Conservation (phyloP, 2,113 vertebrate genomes). For the Myotis lucifugus region DNA sequence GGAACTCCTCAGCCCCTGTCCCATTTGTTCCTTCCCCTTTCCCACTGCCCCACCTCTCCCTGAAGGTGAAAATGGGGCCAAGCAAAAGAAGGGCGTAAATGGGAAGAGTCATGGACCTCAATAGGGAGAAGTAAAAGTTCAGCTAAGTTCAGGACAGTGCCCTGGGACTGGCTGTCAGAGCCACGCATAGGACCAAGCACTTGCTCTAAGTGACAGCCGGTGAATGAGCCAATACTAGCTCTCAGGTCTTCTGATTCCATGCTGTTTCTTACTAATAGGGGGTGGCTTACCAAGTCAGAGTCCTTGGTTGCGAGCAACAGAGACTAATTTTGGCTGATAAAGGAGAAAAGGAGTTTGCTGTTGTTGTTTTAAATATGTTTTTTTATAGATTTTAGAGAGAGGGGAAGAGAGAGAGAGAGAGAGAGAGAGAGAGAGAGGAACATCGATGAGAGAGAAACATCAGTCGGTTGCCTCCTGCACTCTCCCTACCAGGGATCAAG, state of each 20-base stretch:
- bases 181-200: background rate
- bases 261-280: background rate
- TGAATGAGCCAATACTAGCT: background rate
- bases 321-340: background rate
- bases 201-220: background rate
- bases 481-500: too few species aligned
- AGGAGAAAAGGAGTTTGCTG: background rate
- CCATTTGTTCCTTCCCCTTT: background rate
- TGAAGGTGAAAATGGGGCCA: background rate
- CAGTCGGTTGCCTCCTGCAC: too few species aligned
- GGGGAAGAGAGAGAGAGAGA: too few species aligned
- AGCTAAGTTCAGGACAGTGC: background rate
- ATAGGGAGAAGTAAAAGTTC: background rate
- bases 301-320: background rate
- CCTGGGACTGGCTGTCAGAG: background rate
- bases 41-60: background rate
- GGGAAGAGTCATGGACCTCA: background rate
- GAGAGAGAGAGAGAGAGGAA: too few species aligned
- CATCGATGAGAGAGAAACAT: too few species aligned
- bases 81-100: background rate
- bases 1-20: background rate
- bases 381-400: too few species aligned
- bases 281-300: background rate
- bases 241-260: background rate
- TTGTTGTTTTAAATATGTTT: too few species aligned